phyloP scores from a whole-genome alignment of 2,113 vertebrate species.

The Psilopogon haemacephalus region DNA sequence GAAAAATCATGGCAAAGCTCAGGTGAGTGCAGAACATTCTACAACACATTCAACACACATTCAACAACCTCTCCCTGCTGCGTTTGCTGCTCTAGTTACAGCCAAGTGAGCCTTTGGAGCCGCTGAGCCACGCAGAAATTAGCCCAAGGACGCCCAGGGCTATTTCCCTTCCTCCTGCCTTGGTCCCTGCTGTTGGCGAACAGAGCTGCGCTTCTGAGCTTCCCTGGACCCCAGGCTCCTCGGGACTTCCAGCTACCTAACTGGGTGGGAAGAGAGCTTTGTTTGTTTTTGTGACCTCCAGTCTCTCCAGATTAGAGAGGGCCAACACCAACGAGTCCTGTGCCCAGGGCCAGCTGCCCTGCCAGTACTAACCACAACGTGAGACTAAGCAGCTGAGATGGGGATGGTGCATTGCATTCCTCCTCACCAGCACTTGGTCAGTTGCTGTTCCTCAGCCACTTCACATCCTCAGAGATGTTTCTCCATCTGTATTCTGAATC shows the following conservation, averaged over 20 bases:
- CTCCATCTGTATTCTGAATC: background rate
- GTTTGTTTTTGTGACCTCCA: slow-evolving; percentile 20
- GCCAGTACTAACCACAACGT: background rate
- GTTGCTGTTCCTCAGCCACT: background rate
- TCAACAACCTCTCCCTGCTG: background rate
- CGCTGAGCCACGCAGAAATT: slow-evolving; percentile 40
- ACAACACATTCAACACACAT: too few species aligned
- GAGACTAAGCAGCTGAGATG: background rate
- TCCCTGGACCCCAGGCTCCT: background rate
- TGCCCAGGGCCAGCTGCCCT: background rate
- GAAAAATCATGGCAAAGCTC: background rate
- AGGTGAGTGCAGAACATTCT: background rate
- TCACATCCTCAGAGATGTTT: background rate
- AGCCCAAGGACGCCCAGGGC: slow-evolving; percentile 22
- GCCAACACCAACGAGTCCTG: background rate
- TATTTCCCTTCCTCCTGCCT: background rate
- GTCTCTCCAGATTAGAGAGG: background rate
- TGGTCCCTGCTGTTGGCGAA: slow-evolving; percentile 15
- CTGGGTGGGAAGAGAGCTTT: slow-evolving; percentile 11
- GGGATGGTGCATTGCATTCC: background rate
- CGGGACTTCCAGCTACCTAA: background rate
- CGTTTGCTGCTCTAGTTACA: background rate
- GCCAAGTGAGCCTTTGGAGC: slow-evolving; percentile 11
- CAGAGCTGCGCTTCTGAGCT: slow-evolving; percentile 2
- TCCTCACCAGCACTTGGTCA: background rate